Conservation (phyloP, 1,140 invertebrate genomes). For the Matsumurasca onukii region DNA sequence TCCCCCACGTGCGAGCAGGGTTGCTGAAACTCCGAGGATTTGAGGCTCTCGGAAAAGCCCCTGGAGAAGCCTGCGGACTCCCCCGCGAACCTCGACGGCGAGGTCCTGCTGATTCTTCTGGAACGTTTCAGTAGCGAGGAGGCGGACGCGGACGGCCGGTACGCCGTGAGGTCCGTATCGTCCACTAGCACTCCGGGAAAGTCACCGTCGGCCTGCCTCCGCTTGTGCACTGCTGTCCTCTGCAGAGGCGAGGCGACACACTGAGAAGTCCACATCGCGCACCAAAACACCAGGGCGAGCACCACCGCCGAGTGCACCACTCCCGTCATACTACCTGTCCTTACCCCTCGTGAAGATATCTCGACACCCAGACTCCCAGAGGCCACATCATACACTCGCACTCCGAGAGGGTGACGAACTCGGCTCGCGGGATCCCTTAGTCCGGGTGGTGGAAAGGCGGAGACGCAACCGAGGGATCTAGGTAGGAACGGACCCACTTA, state of each 20-base stretch:
- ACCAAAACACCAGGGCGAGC: slow-evolving; percentile 15
- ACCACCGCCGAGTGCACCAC: slow-evolving; percentile 11
- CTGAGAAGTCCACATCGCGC: slow-evolving; percentile 1
- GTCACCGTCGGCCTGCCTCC: background rate
- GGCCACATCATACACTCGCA: slow-evolving; percentile 16
- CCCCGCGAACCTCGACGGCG: too few relatives aligned
- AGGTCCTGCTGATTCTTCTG: slow-evolving; percentile 23
- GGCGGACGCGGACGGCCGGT: background rate
- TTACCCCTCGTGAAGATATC: slow-evolving; percentile 9
- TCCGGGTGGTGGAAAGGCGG: slow-evolving; percentile 34
- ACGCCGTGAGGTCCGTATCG: background rate
- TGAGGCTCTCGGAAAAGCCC: slow-evolving; percentile 19
- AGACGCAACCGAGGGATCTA: slow-evolving; percentile 13
- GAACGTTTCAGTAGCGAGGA: slow-evolving; percentile 28
- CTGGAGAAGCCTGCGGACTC: slow-evolving; percentile 18
- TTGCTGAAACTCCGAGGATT: slow-evolving; percentile 19
- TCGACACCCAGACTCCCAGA: slow-evolving; percentile 5
- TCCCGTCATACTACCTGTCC: background rate
- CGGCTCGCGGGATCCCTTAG: slow-evolving; percentile 17
- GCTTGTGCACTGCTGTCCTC: background rate
- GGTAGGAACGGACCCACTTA: background rate
- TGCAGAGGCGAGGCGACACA: slow-evolving; percentile 4
- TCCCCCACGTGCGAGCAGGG: slow-evolving; percentile 42
- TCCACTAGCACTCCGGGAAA: background rate
- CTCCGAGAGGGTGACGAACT: slow-evolving; percentile 11